Evolutionary conservation across 2,113 vertebrate genomes (phyloP).

Genomic region (Casuarius casuarius): DNA sequence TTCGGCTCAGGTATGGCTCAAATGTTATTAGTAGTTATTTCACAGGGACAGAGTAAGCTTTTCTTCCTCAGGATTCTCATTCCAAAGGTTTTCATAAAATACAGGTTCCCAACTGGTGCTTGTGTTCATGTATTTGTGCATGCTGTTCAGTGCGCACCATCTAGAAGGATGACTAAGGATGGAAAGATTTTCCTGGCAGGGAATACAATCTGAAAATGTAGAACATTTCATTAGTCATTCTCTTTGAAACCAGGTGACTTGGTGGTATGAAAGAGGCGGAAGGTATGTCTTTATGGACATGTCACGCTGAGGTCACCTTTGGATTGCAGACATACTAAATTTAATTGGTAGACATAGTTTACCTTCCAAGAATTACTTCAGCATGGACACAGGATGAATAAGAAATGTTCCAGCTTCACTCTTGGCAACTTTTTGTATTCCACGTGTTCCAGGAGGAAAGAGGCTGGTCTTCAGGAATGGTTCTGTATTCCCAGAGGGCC

Average conservation of each 20-base stretch:
- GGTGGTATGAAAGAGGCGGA: not conserved
- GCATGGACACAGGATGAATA: not conserved
- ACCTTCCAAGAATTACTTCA: not conserved
- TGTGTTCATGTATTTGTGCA: not conserved
- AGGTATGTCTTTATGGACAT: not conserved
- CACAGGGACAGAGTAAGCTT: not conserved
- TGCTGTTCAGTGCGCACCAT: not conserved
- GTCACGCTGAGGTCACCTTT: not conserved
- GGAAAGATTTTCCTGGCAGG: not conserved
- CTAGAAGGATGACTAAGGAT: not conserved
- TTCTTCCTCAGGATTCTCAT: not conserved
- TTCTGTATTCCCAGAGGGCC: not conserved
- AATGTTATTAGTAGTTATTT: not conserved
- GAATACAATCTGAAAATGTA: not conserved
- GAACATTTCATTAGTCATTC: not conserved
- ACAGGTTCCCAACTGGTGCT: not conserved
- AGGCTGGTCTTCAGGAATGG: not conserved
- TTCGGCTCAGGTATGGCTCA: not conserved
- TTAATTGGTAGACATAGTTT: not conserved
- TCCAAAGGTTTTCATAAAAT: not conserved
- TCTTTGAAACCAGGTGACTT: not conserved
- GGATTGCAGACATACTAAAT: not conserved
- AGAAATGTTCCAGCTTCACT: not conserved
- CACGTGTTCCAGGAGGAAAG: not conserved
- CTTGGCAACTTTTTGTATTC: not conserved